Evolutionary conservation across 2,797 vertebrate genomes (phyloP), one percentile per base, ranked within the genome.

Genomic region (Melopsittacus undulatus): DNA sequence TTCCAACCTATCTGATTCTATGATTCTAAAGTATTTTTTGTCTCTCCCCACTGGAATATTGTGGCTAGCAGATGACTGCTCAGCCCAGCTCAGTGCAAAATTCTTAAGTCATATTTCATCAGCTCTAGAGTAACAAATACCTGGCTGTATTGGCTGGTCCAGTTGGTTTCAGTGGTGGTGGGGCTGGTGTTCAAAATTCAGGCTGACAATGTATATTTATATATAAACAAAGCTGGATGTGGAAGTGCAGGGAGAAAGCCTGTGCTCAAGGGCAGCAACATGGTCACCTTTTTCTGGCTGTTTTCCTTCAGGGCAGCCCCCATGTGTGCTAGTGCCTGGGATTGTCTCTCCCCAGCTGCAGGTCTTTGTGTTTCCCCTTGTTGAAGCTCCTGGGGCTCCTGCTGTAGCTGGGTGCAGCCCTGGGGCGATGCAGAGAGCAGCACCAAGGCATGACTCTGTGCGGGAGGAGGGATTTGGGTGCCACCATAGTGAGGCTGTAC

Each of bases 381-480:
- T 2, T 59, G 8, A 78, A 46, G 4, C 23, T 30, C 4, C 9
- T 10, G 27, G 22, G 4, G 26, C 11, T 62, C 46, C 40, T 49
- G 24, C 18, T 5, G 19, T 22, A 30, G 11, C 30, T 59, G 30
- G 16, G 20, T 22, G 15, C 0, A 0, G 20, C 29, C 13, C 24
- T 4, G 7, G 6, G 16, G 1, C 24, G 27, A 69, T 29, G 23
- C 20, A 54, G 32, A 40, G 9, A 29, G 15, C n/a, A 61, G 57
- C 29, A 62, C 3, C 21, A 29, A 24, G 13, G 1, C 1, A 1
- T 19, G 32, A 17, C 7, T 13, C 0, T 0, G 1, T 3, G 2
- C 32, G 48, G 30, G 21, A 49, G 32, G 5, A 68, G 15, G 7
- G 13, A 54, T 29, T 62, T 63, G 10, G 13, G 13, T 57, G 13